Percentiles rank a stretch among this genome's conserved stretches.
These are phyloP conservation scores for Ennomos erosarius DNA, from an alignment of 2,888 invertebrate genomes.

Conservation along the genomic window DNA sequence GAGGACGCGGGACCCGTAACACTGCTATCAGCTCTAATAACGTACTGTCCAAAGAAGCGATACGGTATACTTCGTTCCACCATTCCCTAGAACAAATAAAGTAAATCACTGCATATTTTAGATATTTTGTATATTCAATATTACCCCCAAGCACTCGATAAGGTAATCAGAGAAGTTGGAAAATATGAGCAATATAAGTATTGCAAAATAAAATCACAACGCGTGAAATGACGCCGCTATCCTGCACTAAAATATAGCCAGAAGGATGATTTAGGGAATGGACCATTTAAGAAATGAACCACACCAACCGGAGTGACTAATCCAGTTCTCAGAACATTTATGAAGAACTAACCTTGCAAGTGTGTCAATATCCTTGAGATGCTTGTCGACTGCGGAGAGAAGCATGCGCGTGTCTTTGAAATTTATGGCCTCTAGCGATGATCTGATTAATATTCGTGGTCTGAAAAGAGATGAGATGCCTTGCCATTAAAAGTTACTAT, in stretches of 20 bases:
- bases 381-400: slow-evolving; percentile 53
- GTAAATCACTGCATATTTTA: too few relatives aligned
- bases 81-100: slow-evolving; percentile 56
- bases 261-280: too few relatives aligned
- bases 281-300: too few relatives aligned
- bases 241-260: too few relatives aligned
- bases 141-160: too few relatives aligned
- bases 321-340: slow-evolving; percentile 15
- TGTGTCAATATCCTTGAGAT: slow-evolving; percentile 55
- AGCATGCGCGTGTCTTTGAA: slow-evolving; percentile 52
- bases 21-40: slow-evolving; percentile 59
- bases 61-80: slow-evolving; percentile 53
- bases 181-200: too few relatives aligned
- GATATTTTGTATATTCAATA: too few relatives aligned
- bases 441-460: slow-evolving; percentile 41
- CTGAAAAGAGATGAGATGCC: slow-evolving; percentile 39
- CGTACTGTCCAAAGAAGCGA: slow-evolving; percentile 52
- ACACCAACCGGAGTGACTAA: too few relatives aligned
- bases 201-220: too few relatives aligned
- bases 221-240: too few relatives aligned
- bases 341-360: slow-evolving; percentile 56
- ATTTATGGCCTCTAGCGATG: slow-evolving; percentile 53
- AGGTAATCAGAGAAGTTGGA: too few relatives aligned
- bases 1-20: slow-evolving; percentile 58
- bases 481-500: background rate